Evolutionary conservation across 2,888 invertebrate species (phyloP), one percentile per base, ranked within the genome.

Genomic region (Spodoptera littoralis): DNA sequence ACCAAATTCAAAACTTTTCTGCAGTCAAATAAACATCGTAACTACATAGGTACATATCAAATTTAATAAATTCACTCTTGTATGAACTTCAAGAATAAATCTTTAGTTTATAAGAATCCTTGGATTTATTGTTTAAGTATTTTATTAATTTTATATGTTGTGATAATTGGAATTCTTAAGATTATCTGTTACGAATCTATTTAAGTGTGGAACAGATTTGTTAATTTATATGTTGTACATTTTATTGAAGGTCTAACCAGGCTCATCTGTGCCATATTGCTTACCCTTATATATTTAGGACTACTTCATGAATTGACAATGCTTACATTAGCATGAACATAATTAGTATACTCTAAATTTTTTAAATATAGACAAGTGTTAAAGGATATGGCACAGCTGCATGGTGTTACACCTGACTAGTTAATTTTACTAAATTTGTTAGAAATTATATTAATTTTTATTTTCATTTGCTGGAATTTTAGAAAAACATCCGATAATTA

Each of bases 1-100:
- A 96, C 93, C 96, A 96, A 91, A 96, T 96, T 89, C 97, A 97
- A 94, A 96, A 96, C 90, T 97, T 96, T 91, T 97, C 97, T 75
- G 97, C 97, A 80, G 97, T 97, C 84, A 97, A 97, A 95, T 97
- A 97, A 92, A 84, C 50, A 13, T 64, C 41, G 11, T 54, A 51
- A 60, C 27, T 60, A 60, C 49, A 54, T 84, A 86, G 84, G 83
- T 82, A 87, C 88, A 88, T 88, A 88, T 88, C 88, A 88, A 87
- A 84, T 88, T 83, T 75, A 80, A 74, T 79, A 64, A 78, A 77
- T 78, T 63, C 68, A 72, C 69, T 81, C 78, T 80, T 69, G 59
- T 64, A 72, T 52, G 43, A 61, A 65, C 64, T 68, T 79, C 52
- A 18, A 36, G 55, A 68, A 73, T 72, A 56, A 71, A 68, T 68